Conservation (phyloP, 1,140 invertebrate genomes). For the Periplaneta americana region DNA sequence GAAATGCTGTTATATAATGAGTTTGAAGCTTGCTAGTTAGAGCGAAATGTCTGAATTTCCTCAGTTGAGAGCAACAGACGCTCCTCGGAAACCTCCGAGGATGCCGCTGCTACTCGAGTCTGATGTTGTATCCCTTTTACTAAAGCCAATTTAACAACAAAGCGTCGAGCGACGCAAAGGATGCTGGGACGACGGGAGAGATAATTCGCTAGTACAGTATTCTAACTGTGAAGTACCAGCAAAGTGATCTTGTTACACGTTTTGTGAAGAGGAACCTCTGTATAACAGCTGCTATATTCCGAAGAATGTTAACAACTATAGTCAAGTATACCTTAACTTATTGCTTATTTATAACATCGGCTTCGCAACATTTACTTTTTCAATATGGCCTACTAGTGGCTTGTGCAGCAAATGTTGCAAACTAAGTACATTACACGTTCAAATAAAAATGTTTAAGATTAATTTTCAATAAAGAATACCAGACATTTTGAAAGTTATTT, state of each 20-base stretch:
- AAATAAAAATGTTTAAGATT: too few species aligned
- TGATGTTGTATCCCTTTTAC: background rate
- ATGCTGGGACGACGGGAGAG: background rate
- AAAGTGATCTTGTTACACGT: background rate
- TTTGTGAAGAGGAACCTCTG: background rate
- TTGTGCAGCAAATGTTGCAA: too few species aligned
- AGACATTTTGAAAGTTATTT: too few species aligned
- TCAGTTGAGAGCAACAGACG: background rate
- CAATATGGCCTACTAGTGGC: too few species aligned
- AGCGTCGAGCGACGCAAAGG: background rate
- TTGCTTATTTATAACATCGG: background rate
- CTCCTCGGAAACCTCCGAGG: background rate
- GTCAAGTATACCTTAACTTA: background rate
- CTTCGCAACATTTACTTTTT: too few species aligned
- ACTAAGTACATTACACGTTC: too few species aligned
- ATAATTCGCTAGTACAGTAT: background rate
- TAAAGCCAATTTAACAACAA: background rate
- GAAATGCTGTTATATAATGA: too few species aligned
- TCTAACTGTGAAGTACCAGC: background rate
- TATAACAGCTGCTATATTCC: too few species aligned
- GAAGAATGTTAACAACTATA: background rate
- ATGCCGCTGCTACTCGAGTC: background rate
- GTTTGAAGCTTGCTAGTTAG: too few species aligned
- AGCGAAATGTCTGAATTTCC: too few species aligned
- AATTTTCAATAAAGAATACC: too few species aligned